phyloP scores from a whole-genome alignment of 2,797 vertebrate genomes.

The Gymnothorax javanicus region DNA sequence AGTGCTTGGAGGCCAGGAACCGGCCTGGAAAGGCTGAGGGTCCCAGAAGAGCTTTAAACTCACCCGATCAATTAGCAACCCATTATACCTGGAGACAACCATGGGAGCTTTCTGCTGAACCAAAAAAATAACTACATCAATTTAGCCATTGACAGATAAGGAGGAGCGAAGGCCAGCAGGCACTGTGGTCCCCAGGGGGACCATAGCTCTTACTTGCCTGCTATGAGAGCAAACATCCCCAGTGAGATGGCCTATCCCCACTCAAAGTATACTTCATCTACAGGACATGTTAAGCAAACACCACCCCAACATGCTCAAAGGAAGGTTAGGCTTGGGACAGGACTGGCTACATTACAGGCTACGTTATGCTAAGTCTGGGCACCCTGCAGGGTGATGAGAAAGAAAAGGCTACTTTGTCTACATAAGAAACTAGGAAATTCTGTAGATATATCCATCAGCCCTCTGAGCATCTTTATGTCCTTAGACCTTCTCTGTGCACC shows the following conservation, averaged over 20 bases:
- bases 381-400: neutral
- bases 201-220: neutral
- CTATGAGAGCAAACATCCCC: neutral
- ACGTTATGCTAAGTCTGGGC: neutral
- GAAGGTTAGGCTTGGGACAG: neutral
- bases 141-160: neutral
- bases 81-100: neutral
- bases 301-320: neutral
- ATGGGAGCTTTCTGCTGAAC: neutral
- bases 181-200: neutral
- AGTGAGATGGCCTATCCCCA: neutral
- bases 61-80: conserved; percentile 24
- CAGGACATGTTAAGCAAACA: neutral
- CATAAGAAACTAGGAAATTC: neutral
- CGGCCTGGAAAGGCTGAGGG: neutral
- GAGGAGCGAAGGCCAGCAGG: neutral
- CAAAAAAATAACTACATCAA: conserved; percentile 19
- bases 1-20: neutral
- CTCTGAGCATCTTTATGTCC: neutral
- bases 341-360: neutral
- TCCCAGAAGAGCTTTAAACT: neutral
- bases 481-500: neutral
- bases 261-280: neutral
- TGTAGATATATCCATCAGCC: conserved; percentile 23
- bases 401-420: neutral